phyloP scores from a whole-genome alignment of 1,140 invertebrate species.

The Drosophila tsacasi region DNA sequence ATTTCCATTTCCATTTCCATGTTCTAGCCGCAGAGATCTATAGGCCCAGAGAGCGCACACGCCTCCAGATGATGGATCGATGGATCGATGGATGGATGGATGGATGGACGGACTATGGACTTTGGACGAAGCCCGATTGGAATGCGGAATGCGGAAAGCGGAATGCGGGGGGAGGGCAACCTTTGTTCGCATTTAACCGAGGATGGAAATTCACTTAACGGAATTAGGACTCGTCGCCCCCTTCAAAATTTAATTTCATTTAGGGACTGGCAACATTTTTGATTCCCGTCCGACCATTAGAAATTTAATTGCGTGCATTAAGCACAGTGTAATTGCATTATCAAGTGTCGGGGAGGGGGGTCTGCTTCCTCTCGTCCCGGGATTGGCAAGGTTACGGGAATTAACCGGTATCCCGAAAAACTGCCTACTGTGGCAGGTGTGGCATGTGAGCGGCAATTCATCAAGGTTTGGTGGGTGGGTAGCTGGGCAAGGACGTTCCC shows the following conservation, averaged over 20 bases:
- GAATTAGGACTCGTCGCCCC: constrained; percentile 49
- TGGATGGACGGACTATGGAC: too few relatives aligned
- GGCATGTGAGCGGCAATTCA: constrained; percentile 37
- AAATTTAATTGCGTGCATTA: constrained; percentile 75
- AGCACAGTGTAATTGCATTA: constrained; percentile 75
- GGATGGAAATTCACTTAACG: constrained; percentile 71
- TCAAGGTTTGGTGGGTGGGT: constrained; percentile 10
- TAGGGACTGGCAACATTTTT: constrained; percentile 53
- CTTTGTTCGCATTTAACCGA: constrained; percentile 47
- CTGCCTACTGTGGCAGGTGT: constrained; percentile 22
- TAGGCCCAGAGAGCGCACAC: constrained; percentile 14
- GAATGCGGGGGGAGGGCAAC: background rate
- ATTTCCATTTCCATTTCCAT: constrained; percentile 24
- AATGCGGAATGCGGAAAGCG: too few relatives aligned
- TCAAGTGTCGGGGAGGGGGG: constrained; percentile 15
- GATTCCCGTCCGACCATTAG: constrained; percentile 57
- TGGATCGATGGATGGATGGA: constrained; percentile 29
- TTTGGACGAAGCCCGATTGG: background rate
- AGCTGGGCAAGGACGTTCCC: background rate
- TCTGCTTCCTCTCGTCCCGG: background rate
- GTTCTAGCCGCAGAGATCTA: constrained; percentile 13
- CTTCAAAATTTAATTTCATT: constrained; percentile 61
- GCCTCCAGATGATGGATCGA: constrained; percentile 53
- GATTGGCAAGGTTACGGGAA: background rate
- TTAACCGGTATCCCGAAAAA: constrained; percentile 30